phyloP scores from a whole-genome alignment of 2,113 vertebrate species.

The Nyctibius bracteatus region DNA sequence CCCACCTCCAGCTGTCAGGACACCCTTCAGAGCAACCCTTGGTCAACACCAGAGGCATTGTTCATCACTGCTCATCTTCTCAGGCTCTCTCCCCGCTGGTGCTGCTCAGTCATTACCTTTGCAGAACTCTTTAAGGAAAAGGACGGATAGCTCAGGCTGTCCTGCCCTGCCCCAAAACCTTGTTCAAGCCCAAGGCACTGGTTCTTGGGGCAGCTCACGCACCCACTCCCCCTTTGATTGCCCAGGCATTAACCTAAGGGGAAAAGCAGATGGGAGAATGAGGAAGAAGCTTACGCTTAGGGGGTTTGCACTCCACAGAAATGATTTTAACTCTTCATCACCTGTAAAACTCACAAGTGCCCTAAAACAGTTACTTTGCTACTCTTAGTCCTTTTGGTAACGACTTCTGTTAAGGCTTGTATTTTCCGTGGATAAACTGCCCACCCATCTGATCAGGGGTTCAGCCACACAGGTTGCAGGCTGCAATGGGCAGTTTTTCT shows the following conservation, averaged over 20 bases:
- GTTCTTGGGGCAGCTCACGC: not conserved
- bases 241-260: not conserved
- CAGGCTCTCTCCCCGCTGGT: not conserved
- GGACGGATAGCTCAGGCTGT: rapidly evolving
- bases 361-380: not conserved
- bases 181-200: not conserved
- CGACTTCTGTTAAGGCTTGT: not conserved
- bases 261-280: not conserved
- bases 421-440: not conserved
- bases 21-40: not conserved
- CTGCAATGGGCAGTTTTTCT: not conserved
- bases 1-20: not conserved
- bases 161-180: not conserved
- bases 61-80: rapidly evolving
- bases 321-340: not conserved
- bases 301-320: not conserved
- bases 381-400: not conserved
- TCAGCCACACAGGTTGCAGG: not conserved
- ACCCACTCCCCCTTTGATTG: not conserved
- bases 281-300: not conserved
- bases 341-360: not conserved
- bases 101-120: not conserved
- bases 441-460: not conserved
- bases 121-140: not conserved
- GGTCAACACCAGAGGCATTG: rapidly evolving